A percentile compares a stretch with the other conserved stretches of the same genome.
These are phyloP conservation scores for Cheirogaleus major DNA, from an alignment of 2,797 vertebrate genomes.

Conservation along the genomic window DNA sequence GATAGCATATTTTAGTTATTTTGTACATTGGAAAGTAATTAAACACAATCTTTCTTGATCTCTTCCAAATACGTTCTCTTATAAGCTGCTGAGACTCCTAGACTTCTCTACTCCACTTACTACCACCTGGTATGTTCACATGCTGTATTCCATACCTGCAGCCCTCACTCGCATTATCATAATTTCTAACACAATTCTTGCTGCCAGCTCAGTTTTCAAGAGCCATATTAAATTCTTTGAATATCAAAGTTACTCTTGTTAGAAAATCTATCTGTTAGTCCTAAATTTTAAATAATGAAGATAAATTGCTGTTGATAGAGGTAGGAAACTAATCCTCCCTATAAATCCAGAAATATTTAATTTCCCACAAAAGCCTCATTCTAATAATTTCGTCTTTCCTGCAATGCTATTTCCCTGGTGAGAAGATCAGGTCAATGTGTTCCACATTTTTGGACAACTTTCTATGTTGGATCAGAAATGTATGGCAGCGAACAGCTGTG, in stretches of 20 bases:
- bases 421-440: conserved; percentile 66
- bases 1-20: neutral
- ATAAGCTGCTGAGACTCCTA: neutral
- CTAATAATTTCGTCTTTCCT: conserved; percentile 60
- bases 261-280: conserved; percentile 19
- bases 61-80: neutral
- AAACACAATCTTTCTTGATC: neutral
- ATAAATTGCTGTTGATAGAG: conserved; percentile 27
- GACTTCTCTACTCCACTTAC: neutral
- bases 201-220: neutral
- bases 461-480: conserved; percentile 73
- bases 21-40: neutral
- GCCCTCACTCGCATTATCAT: neutral
- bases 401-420: conserved; percentile 61
- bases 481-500: conserved; percentile 72
- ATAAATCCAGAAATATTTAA: conserved; percentile 56
- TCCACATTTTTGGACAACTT: conserved; percentile 69
- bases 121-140: neutral
- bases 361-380: conserved; percentile 62
- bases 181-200: neutral
- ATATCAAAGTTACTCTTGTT: conserved; percentile 28
- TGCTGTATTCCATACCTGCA: neutral
- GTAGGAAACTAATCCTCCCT: neutral
- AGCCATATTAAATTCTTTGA: conserved; percentile 2
- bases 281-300: conserved; percentile 49